phyloP scores from a whole-genome alignment of 2,797 vertebrate genomes.

The Squalus acanthias region DNA sequence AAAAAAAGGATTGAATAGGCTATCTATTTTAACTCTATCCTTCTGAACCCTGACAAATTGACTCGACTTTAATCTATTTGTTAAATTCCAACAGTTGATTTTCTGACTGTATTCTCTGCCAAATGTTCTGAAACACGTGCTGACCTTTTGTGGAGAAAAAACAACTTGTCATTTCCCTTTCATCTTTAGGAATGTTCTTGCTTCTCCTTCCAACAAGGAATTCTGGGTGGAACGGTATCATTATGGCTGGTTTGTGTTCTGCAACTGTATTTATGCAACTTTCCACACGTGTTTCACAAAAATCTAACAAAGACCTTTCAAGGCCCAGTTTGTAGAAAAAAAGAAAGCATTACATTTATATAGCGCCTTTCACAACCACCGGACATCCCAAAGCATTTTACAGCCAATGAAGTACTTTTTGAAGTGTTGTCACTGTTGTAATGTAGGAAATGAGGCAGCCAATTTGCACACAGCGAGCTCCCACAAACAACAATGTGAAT shows the following conservation, averaged over 20 bases:
- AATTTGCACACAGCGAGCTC: no score
- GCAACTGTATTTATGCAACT: not conserved
- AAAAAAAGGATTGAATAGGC: not conserved
- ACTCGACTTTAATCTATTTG: not conserved
- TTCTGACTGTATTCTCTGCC: not conserved
- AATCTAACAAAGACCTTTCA: not conserved
- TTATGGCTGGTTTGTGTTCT: not conserved
- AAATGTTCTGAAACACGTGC: not conserved
- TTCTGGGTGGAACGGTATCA: not conserved
- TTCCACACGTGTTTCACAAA: not conserved
- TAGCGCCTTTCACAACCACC: no score
- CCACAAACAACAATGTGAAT: no score
- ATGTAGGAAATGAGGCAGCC: no score
- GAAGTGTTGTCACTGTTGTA: no score
- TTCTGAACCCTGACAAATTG: not conserved
- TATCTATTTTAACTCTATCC: not conserved
- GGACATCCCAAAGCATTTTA: no score
- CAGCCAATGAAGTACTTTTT: no score
- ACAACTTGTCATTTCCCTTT: not conserved
- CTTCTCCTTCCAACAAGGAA: not conserved
- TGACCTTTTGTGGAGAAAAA: not conserved
- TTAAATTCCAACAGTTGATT: not conserved
- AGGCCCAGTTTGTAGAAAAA: not conserved
- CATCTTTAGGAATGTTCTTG: not conserved
- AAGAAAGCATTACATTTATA: no score